Base-by-base conservation (phyloP, 2,888 invertebrate genomes). In the Mystacides longicornis region DNA sequence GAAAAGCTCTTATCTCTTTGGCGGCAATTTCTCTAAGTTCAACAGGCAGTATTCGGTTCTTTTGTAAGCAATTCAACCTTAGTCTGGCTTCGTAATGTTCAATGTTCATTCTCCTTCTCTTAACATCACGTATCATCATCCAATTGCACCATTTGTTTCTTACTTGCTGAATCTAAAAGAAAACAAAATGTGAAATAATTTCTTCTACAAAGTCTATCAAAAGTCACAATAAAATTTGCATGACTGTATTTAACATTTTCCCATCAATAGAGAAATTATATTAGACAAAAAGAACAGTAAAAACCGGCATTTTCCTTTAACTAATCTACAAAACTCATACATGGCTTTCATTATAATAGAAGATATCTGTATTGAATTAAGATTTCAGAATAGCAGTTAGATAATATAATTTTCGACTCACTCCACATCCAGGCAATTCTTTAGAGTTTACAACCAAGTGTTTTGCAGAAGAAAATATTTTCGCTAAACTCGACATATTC, bases 91-190 rank as follows among this genome's bases (percentile, higher is more conserved):
- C 80, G 45, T 86, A 90, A 68, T 85, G 78, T 67, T 93, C 84
- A 37, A 83, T 81, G 1, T 87, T 83, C 66, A 84, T 75, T 65
- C 85, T 81, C 52, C 96, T 81, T 27, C 90, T 80, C 67, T 91
- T 91, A 1, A 89, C 87, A 70, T 98, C 97, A 60, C 89, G 80
- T 48, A 86, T 78, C 90, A 94, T 95, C 66, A 82, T 79, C 80
- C 86, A 86, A 68, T 91, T 87, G 0, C 87, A 82, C 81, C 87
- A 93, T 76, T 87, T 86, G 46, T 81, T 80, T 33, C 88, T 80
- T 14, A 85, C 75, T 79, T 86, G 87, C 68, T 86, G 86, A 51
- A 81, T 71, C 87, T 88, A 64, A 52, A 73, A 67, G 49, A 20
- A n/a, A n/a, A n/a, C n/a, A n/a, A n/a, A n/a, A n/a, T n/a, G n/a